These are phyloP conservation scores for Drosophila parvula DNA, from an alignment of 1,140 invertebrate genomes.

Conservation along the genomic window DNA sequence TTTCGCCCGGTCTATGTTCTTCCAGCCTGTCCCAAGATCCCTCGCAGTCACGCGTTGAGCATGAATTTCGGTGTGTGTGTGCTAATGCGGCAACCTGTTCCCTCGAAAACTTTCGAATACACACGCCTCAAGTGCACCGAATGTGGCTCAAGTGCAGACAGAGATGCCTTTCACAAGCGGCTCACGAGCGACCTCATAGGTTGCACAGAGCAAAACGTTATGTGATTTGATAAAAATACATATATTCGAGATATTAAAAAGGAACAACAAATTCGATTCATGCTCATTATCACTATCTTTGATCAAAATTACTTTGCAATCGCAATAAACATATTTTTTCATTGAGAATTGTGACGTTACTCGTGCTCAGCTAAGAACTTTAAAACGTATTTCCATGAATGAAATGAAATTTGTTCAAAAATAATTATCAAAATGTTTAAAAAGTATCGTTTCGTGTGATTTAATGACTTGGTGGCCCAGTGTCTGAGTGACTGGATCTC, in stretches of 20 bases:
- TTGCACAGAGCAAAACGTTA: constrained; percentile 16
- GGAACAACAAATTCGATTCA: neutral
- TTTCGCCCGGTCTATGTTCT: constrained; percentile 17
- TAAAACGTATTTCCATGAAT: neutral
- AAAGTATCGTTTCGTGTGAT: neutral
- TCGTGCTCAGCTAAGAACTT: neutral
- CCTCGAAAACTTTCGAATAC: constrained; percentile 65
- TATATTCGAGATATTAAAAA: neutral
- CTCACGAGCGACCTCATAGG: constrained; percentile 38
- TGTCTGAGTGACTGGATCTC: constrained; percentile 27
- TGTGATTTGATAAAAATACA: neutral
- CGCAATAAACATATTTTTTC: neutral
- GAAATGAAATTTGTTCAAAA: neutral
- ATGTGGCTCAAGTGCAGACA: constrained; percentile 75
- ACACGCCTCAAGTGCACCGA: constrained; percentile 67
- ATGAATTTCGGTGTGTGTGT: constrained; percentile 29
- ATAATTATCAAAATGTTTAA: neutral
- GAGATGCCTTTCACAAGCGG: constrained; percentile 62
- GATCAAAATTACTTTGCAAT: neutral
- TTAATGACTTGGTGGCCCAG: neutral
- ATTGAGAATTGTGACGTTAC: neutral
- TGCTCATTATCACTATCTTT: neutral
- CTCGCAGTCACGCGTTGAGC: constrained; percentile 49
- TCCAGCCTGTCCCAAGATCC: constrained; percentile 27
- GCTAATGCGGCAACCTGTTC: constrained; percentile 50